Evolutionary conservation across 2,888 invertebrate genomes (phyloP).

Genomic region (Pheosia tremula): DNA sequence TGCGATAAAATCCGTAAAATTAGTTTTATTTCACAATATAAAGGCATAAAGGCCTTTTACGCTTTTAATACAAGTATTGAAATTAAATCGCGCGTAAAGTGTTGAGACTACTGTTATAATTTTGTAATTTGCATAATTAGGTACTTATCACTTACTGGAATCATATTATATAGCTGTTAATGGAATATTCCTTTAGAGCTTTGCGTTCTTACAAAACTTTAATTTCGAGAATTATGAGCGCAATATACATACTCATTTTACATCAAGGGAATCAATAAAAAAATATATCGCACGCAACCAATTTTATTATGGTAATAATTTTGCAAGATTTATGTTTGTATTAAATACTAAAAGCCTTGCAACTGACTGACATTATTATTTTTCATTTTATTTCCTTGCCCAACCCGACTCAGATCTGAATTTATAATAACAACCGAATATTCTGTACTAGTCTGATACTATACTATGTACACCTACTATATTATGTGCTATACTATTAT

Average conservation of each 20-base stretch:
- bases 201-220: slow-evolving; percentile 28
- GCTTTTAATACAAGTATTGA: slow-evolving; percentile 38
- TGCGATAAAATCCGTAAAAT: too few relatives aligned
- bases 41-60: slow-evolving; percentile 10
- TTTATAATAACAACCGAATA: too few relatives aligned
- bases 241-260: slow-evolving; percentile 14
- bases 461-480: too few relatives aligned
- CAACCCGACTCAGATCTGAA: slow-evolving; percentile 31
- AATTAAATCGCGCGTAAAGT: slow-evolving; percentile 49
- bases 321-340: slow-evolving; percentile 23
- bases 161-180: slow-evolving; percentile 47
- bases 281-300: slow-evolving; percentile 21
- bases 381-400: not conserved
- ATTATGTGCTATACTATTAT: too few relatives aligned
- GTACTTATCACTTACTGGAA: slow-evolving; percentile 45
- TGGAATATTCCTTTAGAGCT: slow-evolving; percentile 38
- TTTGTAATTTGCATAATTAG: slow-evolving; percentile 54
- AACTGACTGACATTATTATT: not conserved
- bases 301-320: slow-evolving; percentile 29
- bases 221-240: slow-evolving; percentile 34
- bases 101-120: slow-evolving; percentile 51
- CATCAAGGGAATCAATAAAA: slow-evolving; percentile 17
- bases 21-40: too few relatives aligned
- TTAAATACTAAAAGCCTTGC: not conserved
- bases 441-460: too few relatives aligned